Base-by-base conservation (phyloP, 2,113 vertebrate genomes). In the Dicerorhinus sumatrensis region DNA sequence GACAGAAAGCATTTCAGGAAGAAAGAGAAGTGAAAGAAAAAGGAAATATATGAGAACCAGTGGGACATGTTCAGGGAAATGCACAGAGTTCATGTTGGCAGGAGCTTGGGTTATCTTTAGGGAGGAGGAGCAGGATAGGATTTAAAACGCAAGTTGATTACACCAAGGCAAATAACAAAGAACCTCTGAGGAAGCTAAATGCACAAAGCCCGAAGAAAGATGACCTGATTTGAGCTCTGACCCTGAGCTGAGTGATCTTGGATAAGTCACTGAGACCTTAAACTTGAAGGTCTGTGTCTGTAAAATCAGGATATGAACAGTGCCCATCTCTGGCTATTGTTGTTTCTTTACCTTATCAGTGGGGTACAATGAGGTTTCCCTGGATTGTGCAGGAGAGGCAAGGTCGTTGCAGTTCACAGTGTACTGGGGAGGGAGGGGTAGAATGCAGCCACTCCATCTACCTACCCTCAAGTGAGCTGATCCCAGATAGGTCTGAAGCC, bases 41-140 rank as follows among this genome's bases (percentile, higher is more conserved):
- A 51, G 31, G 29, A 92, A 76, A 39, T 10, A 31, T 3, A 8
- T 63, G 25, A 62, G 31, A 72, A 81, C 6, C 82, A 27, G 27
- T 29, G 21, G 21, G 14, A 27, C 2, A 1, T 20, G 21, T 51
- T 83, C 56, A 84, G 77, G 62, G 46, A 90, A 92, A 58, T 3
- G 2, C 36, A 18, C 6, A 12, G 12, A 6, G 0, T 18, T 3
- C 46, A 20, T 1, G 1, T 6, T 69, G 46, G 21, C 7, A 1
- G 18, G 27, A 21, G 23, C 3, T 3, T 13, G 10, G 75, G 25
- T 83, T 58, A 29, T 51, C 31, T 69, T 20, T 21, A 87, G 23
- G 29, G 39, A 72, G 54, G 27, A 79, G 20, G 33, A 80, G 36
- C 56, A 94, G 8, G 81, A 29, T 1, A 29, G 46, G 31, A 39